Evolutionary conservation across 2,888 invertebrate species (phyloP).

Genomic region (Pyralis farinalis): DNA sequence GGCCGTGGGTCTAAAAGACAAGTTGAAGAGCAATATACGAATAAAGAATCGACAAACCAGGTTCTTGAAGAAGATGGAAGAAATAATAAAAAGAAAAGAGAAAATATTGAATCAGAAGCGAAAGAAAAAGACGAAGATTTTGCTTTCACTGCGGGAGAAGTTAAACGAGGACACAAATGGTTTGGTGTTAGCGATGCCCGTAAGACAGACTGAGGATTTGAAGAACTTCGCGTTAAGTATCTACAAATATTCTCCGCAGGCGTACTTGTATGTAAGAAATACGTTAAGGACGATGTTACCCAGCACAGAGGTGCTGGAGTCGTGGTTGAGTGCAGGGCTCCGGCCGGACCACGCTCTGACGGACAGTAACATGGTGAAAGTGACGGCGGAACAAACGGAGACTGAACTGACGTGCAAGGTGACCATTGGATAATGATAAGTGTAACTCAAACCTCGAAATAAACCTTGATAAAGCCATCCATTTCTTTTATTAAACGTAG

Average conservation of each 20-base stretch:
- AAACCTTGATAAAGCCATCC: conserved; percentile 12
- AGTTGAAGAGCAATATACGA: conserved; percentile 57
- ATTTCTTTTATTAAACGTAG: too few species aligned
- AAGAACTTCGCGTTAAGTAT: conserved; percentile 70
- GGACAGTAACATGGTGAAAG: conserved; percentile 54
- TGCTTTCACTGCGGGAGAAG: conserved; percentile 66
- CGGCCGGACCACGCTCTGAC: conserved; percentile 55
- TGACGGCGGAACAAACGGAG: conserved; percentile 63
- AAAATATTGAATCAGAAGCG: conserved; percentile 57
- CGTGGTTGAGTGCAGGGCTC: conserved; percentile 59
- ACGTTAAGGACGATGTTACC: conserved; percentile 66
- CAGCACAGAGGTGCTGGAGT: conserved; percentile 63
- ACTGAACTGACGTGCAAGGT: conserved; percentile 64
- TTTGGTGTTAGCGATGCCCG: conserved; percentile 67
- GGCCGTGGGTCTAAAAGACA: conserved; percentile 53
- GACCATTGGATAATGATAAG: conserved; percentile 43
- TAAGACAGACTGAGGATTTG: conserved; percentile 65
- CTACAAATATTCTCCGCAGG: conserved; percentile 72
- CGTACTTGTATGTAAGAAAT: conserved; percentile 69
- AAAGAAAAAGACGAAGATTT: conserved; percentile 66
- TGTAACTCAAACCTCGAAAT: conserved; percentile 23
- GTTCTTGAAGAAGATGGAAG: conserved; percentile 48
- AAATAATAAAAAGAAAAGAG: conserved; percentile 60
- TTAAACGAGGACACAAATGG: conserved; percentile 67
- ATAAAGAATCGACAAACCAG: conserved; percentile 57